Conservation (phyloP, 2,888 invertebrate genomes). For the Chironomus tentans region DNA sequence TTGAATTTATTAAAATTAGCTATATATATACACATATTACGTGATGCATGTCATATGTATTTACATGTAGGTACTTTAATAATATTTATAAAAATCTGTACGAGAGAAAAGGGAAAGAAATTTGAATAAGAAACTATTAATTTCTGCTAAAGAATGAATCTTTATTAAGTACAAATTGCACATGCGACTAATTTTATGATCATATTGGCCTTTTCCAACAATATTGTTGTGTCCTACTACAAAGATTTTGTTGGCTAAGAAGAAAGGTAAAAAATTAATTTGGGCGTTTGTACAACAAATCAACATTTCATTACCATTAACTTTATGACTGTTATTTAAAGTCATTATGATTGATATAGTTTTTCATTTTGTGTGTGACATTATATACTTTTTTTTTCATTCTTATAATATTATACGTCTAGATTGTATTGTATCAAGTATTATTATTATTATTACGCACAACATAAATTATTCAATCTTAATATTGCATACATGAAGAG, state of each 20-base stretch:
- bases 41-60: background rate
- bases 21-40: background rate
- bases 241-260: background rate
- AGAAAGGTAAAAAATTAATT: constrained; percentile 1
- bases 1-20: constrained; percentile 9
- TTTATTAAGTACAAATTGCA: constrained; percentile 25
- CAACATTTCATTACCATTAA: constrained; percentile 27
- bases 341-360: constrained; percentile 18
- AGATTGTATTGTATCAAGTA: constrained; percentile 15
- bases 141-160: background rate
- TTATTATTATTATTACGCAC: constrained; percentile 5
- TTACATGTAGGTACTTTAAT: background rate
- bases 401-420: constrained; percentile 15
- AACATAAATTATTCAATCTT: constrained; percentile 24
- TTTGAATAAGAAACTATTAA: too few species aligned
- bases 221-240: background rate
- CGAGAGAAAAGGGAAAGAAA: background rate
- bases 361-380: background rate
- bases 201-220: background rate
- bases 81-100: too few species aligned
- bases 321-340: constrained; percentile 25
- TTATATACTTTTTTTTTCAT: background rate
- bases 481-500: background rate
- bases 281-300: constrained; percentile 19
- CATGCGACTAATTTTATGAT: constrained; percentile 22